Evolutionary conservation across 2,797 vertebrate species (phyloP).

Genomic region (Artibeus jamaicensis): DNA sequence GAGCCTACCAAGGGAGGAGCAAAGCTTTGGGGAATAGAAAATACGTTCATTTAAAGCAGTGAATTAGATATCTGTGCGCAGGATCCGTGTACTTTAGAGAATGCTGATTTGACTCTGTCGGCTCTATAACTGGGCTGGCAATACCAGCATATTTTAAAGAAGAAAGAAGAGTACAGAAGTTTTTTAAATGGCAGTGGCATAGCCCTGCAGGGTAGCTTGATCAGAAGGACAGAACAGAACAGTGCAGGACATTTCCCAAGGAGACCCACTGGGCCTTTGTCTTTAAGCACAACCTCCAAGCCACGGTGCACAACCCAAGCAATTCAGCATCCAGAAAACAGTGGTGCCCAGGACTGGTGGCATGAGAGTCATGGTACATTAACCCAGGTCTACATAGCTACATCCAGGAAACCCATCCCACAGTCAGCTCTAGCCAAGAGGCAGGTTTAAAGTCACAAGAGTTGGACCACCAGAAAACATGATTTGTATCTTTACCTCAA

Average conservation of each 20-base stretch:
- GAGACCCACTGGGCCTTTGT: background rate
- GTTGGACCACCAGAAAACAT: background rate
- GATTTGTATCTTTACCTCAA: background rate
- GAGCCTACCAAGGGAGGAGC: background rate
- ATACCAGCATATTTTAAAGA: background rate
- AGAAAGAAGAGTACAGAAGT: background rate
- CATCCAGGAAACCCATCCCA: background rate
- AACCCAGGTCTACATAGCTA: background rate
- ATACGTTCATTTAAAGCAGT: conserved; percentile 47
- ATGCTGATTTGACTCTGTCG: conserved; percentile 66
- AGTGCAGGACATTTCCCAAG: background rate
- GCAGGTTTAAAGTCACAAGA: background rate
- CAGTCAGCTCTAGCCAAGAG: background rate
- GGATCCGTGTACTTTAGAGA: conserved; percentile 49
- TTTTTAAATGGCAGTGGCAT: background rate
- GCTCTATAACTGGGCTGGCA: conserved; percentile 25
- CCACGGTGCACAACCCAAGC: background rate
- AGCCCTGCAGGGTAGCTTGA: background rate
- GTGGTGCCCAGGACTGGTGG: background rate
- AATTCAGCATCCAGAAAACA: background rate
- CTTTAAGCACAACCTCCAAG: background rate
- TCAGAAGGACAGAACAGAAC: background rate
- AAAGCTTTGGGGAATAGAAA: conserved; percentile 42
- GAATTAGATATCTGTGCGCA: conserved; percentile 64
- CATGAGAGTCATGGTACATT: accelerated